phyloP scores from a whole-genome alignment of 2,113 vertebrate genomes.

The Campylorhamphus procurvoides region DNA sequence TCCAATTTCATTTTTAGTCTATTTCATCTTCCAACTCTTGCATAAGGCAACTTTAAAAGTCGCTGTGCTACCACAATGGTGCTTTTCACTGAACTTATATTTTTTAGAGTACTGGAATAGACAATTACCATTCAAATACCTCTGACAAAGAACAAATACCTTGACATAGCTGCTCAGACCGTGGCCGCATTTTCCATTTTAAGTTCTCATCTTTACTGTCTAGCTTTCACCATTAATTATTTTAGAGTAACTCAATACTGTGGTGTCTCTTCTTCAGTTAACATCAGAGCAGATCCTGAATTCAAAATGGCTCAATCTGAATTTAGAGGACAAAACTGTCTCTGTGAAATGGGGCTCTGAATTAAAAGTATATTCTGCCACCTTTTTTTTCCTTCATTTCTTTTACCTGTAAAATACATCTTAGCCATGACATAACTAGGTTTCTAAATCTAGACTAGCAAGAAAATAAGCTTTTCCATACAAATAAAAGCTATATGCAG shows the following conservation, averaged over 20 bases:
- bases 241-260: background rate
- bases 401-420: background rate
- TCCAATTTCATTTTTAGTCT: background rate
- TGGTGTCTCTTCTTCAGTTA: background rate
- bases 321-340: background rate
- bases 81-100: background rate
- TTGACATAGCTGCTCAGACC: background rate
- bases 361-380: background rate
- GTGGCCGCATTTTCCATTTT: background rate
- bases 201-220: background rate
- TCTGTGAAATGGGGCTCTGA: background rate
- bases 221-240: background rate
- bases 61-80: background rate
- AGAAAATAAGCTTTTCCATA: background rate
- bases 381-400: background rate
- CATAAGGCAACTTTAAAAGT: background rate
- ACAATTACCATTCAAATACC: background rate
- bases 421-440: background rate
- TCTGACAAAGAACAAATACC: background rate
- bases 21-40: background rate
- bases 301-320: background rate
- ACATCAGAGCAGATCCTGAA: background rate
- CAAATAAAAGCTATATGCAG: background rate
- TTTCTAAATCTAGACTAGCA: background rate
- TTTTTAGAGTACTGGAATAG: background rate